These are phyloP conservation scores for Bombycilla garrulus DNA, from an alignment of 2,113 vertebrate genomes.

Conservation along the genomic window DNA sequence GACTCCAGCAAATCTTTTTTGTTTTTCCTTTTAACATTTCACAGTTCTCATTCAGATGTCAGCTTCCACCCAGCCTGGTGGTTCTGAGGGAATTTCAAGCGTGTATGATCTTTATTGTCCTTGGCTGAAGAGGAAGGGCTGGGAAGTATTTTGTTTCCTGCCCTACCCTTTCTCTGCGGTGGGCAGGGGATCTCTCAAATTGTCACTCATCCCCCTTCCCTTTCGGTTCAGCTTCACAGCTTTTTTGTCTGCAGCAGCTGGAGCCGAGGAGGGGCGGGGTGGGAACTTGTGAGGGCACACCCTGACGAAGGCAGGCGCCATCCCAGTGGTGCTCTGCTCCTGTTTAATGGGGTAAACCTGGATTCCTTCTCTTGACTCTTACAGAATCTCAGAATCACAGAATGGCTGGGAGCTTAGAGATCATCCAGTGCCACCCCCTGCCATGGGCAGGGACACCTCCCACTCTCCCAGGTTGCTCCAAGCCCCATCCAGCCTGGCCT, in stretches of 20 bases:
- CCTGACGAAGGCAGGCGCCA: neutral
- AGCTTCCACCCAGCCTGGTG: neutral
- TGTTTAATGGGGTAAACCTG: neutral
- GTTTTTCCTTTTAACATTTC: neutral
- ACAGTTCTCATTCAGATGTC: neutral
- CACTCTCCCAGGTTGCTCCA: fast-evolving
- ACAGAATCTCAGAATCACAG: neutral
- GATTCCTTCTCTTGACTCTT: neutral
- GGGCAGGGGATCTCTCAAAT: neutral
- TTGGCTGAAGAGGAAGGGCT: neutral
- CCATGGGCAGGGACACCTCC: neutral
- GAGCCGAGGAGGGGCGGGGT: neutral
- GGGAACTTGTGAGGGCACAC: neutral
- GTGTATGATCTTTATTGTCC: neutral
- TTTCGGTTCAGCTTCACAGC: neutral
- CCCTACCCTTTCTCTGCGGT: neutral
- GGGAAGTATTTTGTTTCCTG: constrained; percentile 4
- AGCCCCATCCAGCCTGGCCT: neutral
- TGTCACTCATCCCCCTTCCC: neutral
- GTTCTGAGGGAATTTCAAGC: neutral
- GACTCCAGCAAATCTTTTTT: neutral
- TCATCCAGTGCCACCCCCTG: too few species aligned
- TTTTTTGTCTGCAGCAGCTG: neutral
- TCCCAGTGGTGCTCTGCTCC: neutral
- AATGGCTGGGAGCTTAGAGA: neutral